Evolutionary conservation across 2,888 invertebrate genomes (phyloP).

Genomic region (Conomelus anceps): DNA sequence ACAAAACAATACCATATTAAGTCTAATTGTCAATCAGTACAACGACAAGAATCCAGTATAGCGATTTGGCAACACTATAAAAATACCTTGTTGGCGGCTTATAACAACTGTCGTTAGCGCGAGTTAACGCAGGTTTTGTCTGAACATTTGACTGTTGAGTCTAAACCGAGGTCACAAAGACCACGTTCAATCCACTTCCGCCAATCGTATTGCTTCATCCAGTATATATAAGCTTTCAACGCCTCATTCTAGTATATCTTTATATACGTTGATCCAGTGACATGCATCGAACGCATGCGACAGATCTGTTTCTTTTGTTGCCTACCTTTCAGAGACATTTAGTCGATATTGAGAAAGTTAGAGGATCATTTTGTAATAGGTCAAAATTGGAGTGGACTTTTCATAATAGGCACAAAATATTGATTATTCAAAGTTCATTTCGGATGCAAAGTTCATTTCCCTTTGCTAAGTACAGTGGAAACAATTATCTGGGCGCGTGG

Average conservation of each 20-base stretch:
- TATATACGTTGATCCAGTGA: neutral
- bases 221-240: neutral
- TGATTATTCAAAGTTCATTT: too few relatives aligned
- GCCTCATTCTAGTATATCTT: neutral
- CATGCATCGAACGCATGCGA: neutral
- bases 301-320: neutral
- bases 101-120: neutral
- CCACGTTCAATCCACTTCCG: neutral
- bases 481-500: too few relatives aligned
- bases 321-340: neutral
- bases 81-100: neutral
- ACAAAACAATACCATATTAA: neutral
- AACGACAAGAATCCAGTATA: neutral
- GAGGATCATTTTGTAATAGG: too few relatives aligned
- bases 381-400: too few relatives aligned
- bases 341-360: neutral
- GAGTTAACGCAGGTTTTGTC: too few relatives aligned
- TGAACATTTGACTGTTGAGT: too few relatives aligned
- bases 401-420: too few relatives aligned
- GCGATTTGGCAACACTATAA: neutral
- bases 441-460: too few relatives aligned
- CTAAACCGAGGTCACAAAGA: neutral
- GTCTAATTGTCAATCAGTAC: neutral
- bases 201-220: neutral
- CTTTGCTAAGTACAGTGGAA: too few relatives aligned